These are phyloP conservation scores for Listrodromus nycthemerus DNA, from an alignment of 2,888 invertebrate genomes.

Conservation along the genomic window DNA sequence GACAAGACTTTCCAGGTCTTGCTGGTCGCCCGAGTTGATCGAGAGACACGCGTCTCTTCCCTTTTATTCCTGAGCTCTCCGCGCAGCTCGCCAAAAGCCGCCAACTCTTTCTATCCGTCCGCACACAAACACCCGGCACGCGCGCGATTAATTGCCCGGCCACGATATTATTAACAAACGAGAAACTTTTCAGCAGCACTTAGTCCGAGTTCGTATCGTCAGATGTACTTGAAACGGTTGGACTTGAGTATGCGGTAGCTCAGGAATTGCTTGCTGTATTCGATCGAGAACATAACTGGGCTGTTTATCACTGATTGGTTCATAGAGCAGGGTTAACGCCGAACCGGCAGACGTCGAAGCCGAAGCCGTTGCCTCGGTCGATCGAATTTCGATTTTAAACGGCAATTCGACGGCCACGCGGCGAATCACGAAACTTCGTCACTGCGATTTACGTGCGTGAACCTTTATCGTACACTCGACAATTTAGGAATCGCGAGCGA, in stretches of 20 bases:
- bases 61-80: constrained; percentile 70
- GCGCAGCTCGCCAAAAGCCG: constrained; percentile 68
- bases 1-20: constrained; percentile 84
- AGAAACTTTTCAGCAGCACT: constrained; percentile 71
- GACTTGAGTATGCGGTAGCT: constrained; percentile 84
- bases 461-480: neutral
- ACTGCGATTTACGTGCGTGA: neutral
- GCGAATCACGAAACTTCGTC: neutral
- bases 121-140: constrained; percentile 52
- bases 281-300: constrained; percentile 84
- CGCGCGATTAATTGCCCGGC: constrained; percentile 30
- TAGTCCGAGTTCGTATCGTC: constrained; percentile 84
- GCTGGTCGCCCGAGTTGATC: constrained; percentile 54
- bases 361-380: constrained; percentile 38
- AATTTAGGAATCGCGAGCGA: neutral
- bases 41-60: neutral
- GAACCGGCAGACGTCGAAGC: neutral
- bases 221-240: constrained; percentile 84
- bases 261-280: constrained; percentile 84
- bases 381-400: neutral
- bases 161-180: constrained; percentile 40
- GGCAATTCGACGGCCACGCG: neutral
- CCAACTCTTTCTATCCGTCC: constrained; percentile 56
- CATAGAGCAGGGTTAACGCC: constrained; percentile 67
- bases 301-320: constrained; percentile 70